Evolutionary conservation across 1,140 invertebrate species (phyloP), one percentile per base, ranked within the genome.

Genomic region (Drosophila trapezifrons): DNA sequence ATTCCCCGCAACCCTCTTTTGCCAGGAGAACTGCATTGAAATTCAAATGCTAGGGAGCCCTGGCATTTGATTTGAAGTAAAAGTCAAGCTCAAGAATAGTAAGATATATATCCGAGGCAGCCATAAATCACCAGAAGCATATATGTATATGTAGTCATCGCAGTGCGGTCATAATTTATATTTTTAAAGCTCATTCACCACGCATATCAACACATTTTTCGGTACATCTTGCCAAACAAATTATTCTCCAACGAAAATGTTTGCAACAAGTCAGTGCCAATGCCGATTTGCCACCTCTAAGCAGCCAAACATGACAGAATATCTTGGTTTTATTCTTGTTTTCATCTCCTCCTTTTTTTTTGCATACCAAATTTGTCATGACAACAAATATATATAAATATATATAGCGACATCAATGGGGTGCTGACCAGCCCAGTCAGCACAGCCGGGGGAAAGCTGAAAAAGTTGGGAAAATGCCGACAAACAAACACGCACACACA

Each of bases 201-300:
- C 42, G 22, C 51, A 54, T 55, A 55, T 47, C 66, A 45, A 25
- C 56, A 66, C 27, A 65, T 66, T 17, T 27, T 38, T 51, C 22
- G 62, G 29, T 27, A 46, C 15, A 46, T 40, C 37, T 69, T 80
- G 45, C 10, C 56, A 51, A 67, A 59, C 58, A 71, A 72, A 69
- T 65, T 27, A 32, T 62, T 63, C 58, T 58, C 47, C 70, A 52
- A 55, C 65, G 18, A 20, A 52, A 51, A 72, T 79, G 58, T 56
- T 75, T 81, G 73, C 70, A 71, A 73, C 49, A 58, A 60, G 55
- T 71, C 76, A 65, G 64, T 79, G 69, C 54, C 70, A 83, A 83
- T 74, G 80, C 76, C 62, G 18, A 20, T n/a, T 87, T 80, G 77
- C 73, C 72, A 89, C 84, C 84, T 54, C 32, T 62, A 74, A 78